Evolutionary conservation across 2,888 invertebrate genomes (phyloP).

Genomic region (Drosophila limbata): DNA sequence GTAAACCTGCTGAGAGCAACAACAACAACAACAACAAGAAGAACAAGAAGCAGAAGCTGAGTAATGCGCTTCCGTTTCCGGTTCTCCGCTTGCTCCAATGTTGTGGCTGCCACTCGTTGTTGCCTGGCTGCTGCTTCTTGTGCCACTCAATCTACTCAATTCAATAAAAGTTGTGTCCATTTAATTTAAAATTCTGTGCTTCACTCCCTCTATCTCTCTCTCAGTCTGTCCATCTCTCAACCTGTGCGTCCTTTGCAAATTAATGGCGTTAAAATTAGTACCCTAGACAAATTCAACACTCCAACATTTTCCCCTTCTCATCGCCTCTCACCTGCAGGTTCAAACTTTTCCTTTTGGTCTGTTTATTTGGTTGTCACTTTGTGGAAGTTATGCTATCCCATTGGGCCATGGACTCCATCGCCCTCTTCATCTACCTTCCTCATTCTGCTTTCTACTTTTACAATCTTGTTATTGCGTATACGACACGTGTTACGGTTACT

Average conservation of each 20-base stretch:
- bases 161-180: conserved; percentile 82
- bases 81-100: conserved; percentile 19
- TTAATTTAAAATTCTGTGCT: conserved; percentile 74
- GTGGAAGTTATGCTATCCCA: conserved; percentile 63
- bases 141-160: conserved; percentile 59
- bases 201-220: conserved; percentile 4
- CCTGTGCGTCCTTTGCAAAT: conserved; percentile 57
- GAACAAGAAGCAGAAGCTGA: conserved; percentile 38
- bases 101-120: conserved; percentile 4
- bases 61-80: conserved; percentile 76
- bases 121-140: not conserved
- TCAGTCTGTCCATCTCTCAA: not conserved
- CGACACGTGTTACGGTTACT: conserved; percentile 72
- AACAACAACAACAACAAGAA: conserved; percentile 32
- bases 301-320: conserved; percentile 7
- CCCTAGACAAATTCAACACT: conserved; percentile 51
- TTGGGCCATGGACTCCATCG: conserved; percentile 17
- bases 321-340: conserved; percentile 7
- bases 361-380: conserved; percentile 78
- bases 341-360: conserved; percentile 56
- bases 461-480: conserved; percentile 31
- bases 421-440: not conserved
- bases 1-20: conserved; percentile 59
- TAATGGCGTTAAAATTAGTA: conserved; percentile 77
- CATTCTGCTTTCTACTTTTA: conserved; percentile 12